Conservation (phyloP, 2,113 vertebrate genomes). For the Pandion haliaetus region DNA sequence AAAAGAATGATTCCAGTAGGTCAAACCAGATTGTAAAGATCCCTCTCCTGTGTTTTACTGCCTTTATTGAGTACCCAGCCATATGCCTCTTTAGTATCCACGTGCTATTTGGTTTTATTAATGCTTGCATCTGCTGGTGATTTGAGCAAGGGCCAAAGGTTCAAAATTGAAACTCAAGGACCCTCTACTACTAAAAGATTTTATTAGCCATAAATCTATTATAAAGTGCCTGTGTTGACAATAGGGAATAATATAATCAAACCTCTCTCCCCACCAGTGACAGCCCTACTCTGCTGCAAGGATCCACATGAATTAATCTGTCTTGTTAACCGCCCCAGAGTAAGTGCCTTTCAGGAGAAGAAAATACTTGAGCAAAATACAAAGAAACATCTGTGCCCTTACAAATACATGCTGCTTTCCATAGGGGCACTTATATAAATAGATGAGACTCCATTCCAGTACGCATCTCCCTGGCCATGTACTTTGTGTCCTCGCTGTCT, state of each 20-base stretch:
- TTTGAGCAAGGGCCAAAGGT: constrained; percentile 57
- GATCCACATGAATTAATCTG: constrained; percentile 49
- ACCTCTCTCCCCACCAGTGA: constrained; percentile 26
- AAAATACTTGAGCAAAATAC: not conserved
- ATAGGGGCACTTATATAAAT: not conserved
- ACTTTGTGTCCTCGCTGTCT: not conserved
- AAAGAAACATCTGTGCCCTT: not conserved
- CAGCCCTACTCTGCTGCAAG: constrained; percentile 9
- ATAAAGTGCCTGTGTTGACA: constrained; percentile 45
- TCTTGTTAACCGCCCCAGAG: not conserved
- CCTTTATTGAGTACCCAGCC: not conserved
- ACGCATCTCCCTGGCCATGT: not conserved
- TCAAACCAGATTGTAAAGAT: constrained; percentile 18
- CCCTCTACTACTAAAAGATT: constrained; percentile 46
- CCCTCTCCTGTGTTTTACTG: constrained; percentile 2
- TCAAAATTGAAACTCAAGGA: constrained; percentile 60
- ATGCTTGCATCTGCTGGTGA: constrained; percentile 43
- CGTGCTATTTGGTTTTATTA: constrained; percentile 49
- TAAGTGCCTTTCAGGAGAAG: constrained; percentile 18
- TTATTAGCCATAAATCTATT: constrained; percentile 57
- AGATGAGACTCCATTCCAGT: not conserved
- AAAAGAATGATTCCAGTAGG: not conserved
- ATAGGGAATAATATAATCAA: constrained; percentile 50
- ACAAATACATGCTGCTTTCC: not conserved
- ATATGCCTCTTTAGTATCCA: constrained; percentile 38